A percentile compares a stretch with the other conserved stretches of the same genome.
Evolutionary conservation across 2,888 invertebrate genomes (phyloP).

Genomic region (Philaethria dido): DNA sequence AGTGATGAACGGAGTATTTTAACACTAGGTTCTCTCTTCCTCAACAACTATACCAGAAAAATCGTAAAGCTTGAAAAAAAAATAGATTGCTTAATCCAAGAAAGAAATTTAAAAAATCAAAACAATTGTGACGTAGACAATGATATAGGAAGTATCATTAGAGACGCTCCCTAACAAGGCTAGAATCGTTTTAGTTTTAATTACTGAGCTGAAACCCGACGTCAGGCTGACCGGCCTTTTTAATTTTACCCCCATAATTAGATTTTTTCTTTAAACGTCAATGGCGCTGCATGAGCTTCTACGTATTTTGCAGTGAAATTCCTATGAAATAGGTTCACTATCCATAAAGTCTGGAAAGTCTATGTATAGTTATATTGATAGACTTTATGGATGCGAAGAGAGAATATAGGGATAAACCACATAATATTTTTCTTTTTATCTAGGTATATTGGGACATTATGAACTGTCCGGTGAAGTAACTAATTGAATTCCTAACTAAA

Average conservation of each 20-base stretch:
- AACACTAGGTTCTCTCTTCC: too few species aligned
- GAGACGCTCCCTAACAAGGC: slow-evolving; percentile 40
- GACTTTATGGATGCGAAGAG: too few species aligned
- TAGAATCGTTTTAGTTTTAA: slow-evolving; percentile 60
- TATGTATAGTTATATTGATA: too few species aligned
- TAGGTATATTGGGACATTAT: too few species aligned
- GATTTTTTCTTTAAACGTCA: slow-evolving; percentile 56
- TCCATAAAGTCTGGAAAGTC: too few species aligned
- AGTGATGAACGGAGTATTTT: too few species aligned
- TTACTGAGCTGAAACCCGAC: slow-evolving; percentile 56
- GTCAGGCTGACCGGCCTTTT: slow-evolving; percentile 56
- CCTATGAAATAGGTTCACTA: neutral
- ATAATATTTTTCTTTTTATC: too few species aligned
- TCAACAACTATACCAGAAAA: too few species aligned
- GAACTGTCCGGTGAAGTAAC: too few species aligned
- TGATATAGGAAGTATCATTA: slow-evolving; percentile 36
- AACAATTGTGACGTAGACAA: slow-evolving; percentile 30
- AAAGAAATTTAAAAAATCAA: slow-evolving; percentile 22
- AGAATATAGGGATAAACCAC: too few species aligned
- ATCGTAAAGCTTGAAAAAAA: neutral
- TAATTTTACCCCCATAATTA: slow-evolving; percentile 71
- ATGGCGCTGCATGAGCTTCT: slow-evolving; percentile 37
- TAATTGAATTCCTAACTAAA: too few species aligned
- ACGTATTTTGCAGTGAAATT: neutral
- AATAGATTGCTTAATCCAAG: slow-evolving; percentile 1